A percentile compares a stretch with the other conserved stretches of the same genome.
Conservation (phyloP, 2,113 vertebrate species). For the Oxyura jamaicensis region DNA sequence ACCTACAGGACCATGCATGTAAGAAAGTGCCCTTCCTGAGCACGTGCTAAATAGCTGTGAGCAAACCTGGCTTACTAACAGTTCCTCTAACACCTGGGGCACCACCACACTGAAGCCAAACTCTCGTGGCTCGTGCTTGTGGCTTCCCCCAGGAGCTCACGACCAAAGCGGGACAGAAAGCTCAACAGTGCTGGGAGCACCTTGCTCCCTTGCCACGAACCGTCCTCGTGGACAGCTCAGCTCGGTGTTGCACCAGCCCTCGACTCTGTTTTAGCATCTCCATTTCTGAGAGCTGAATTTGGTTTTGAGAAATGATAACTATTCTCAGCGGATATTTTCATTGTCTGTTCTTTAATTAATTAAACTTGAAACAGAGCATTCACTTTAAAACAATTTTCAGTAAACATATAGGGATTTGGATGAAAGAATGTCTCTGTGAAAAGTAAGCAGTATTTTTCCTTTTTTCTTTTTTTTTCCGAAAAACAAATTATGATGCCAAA, state of each 20-base stretch:
- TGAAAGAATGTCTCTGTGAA: not conserved
- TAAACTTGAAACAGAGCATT: not conserved
- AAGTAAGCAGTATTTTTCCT: not conserved
- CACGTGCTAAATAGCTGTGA: not conserved
- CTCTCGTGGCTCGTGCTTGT: accelerated
- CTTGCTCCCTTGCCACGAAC: accelerated
- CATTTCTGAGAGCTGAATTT: not conserved
- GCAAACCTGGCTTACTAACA: not conserved
- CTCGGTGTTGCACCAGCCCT: not conserved
- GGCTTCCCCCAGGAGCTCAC: not conserved
- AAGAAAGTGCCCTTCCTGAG: not conserved
- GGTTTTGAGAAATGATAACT: not conserved
- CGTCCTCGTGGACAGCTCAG: not conserved
- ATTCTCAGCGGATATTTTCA: not conserved
- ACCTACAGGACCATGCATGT: too few species aligned
- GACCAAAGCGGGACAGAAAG: not conserved
- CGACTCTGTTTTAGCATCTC: not conserved
- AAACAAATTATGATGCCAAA: not conserved
- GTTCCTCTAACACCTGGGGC: not conserved
- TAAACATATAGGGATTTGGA: not conserved
- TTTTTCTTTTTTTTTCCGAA: not conserved
- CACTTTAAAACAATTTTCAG: not conserved
- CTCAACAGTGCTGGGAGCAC: not conserved
- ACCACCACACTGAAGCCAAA: not conserved
- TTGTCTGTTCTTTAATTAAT: conserved; percentile 3